Base-by-base conservation (phyloP, 2,113 vertebrate genomes). In the Okapia johnstoni region DNA sequence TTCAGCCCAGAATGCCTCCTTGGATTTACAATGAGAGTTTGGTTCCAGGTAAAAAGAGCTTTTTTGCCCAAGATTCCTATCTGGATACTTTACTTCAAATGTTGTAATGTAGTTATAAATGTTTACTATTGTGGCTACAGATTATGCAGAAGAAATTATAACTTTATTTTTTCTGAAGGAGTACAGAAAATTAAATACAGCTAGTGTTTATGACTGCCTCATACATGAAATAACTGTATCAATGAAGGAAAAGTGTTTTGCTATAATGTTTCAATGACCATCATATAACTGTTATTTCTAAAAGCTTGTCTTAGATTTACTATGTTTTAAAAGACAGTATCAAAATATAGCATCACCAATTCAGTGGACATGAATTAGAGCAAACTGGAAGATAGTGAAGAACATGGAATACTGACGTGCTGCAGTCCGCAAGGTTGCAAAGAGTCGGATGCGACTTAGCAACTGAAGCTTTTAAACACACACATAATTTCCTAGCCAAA, bases 11-110 rank as follows among this genome's bases (percentile, higher is more conserved):
- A 98, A 97, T 99, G 98, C 99, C 99, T 92, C 98, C 99, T 73
- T 99, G 99, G 99, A 98, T 99, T 98, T 99, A 99, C 98, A 99
- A 99, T 0, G 99, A 99, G 97, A 99, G 96, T 97, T 99, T 99
- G 94, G 98, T 99, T 95, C 99, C 99, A 99, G 99, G 99, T 99
- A 99, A 98, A 12, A 50, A 46, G 3, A 46, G 3, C 4, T 81
- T 61, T 81, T 81, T 92, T 94, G 80, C 73, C 50, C 30, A 90
- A 25, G 9, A 96, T 97, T 93, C 33, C 58, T 25, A 23, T 96
- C n/a, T 92, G 84, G 43, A 80, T 88, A 50, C 86, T 96, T 97
- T 79, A 36, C 46, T 92, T 92, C 88, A 81, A 85, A 81, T 93
- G 58, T 81, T 84, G 14, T 84, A 76, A 46, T 61, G 11, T 79